phyloP scores from a whole-genome alignment of 1,140 invertebrate species.

The Heliconius hewitsoni region DNA sequence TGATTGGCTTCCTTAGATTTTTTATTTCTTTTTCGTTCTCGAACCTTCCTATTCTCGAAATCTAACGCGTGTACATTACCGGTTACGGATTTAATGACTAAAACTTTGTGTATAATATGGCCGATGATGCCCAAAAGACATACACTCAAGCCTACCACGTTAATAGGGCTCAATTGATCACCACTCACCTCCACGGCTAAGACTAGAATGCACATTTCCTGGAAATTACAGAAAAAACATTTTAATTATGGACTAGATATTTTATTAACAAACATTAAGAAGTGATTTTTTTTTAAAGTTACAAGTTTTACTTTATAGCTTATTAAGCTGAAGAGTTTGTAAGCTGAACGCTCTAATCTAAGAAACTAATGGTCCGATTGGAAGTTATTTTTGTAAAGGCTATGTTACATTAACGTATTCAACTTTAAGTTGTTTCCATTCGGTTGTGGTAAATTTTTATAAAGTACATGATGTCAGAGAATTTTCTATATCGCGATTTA shows the following conservation, averaged over 20 bases:
- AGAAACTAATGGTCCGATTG: too few species aligned
- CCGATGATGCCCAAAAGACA: conserved; percentile 94
- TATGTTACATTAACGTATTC: too few species aligned
- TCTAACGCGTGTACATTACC: conserved; percentile 60
- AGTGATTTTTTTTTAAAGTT: too few species aligned
- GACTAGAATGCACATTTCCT: conserved; percentile 95
- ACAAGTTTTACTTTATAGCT: too few species aligned
- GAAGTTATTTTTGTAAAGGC: too few species aligned
- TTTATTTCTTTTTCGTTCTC: conserved; percentile 41
- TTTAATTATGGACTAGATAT: background rate
- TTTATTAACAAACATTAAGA: too few species aligned
- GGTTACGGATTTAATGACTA: conserved; percentile 63
- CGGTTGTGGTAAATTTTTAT: too few species aligned
- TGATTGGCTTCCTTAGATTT: conserved; percentile 53
- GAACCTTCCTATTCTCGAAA: conserved; percentile 48
- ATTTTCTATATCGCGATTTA: too few species aligned
- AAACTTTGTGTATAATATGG: conserved; percentile 91
- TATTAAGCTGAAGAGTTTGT: too few species aligned
- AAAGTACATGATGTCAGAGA: too few species aligned
- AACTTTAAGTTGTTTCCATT: too few species aligned
- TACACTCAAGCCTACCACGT: conserved; percentile 92
- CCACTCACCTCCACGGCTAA: conserved; percentile 93
- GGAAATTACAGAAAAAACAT: conserved; percentile 41
- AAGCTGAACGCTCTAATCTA: too few species aligned
- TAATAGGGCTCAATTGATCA: conserved; percentile 91